phyloP scores from a whole-genome alignment of 1,140 invertebrate genomes.

The Microplitis demolitor region DNA sequence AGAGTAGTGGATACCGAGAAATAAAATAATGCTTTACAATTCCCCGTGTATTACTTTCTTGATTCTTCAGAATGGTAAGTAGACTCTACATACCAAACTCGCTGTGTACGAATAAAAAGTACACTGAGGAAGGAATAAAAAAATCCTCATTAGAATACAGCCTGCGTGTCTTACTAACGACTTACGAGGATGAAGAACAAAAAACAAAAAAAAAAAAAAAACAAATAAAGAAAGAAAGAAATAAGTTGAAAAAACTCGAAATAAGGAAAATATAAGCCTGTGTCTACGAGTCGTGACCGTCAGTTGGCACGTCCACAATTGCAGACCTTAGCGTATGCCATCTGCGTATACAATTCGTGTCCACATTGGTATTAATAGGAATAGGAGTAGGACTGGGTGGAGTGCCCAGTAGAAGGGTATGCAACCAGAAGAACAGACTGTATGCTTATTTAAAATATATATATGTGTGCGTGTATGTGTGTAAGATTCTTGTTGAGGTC shows the following conservation, averaged over 20 bases:
- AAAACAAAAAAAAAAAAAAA: not conserved
- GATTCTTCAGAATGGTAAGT: not conserved
- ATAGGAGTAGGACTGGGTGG: not conserved
- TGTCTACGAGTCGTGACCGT: not conserved
- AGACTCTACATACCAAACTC: not conserved
- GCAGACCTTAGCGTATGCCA: slow-evolving; percentile 10
- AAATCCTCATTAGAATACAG: not conserved
- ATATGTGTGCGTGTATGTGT: not conserved
- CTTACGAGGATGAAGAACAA: too few relatives aligned
- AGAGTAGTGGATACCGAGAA: not conserved
- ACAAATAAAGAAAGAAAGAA: not conserved
- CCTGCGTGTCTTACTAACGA: not conserved
- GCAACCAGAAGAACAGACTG: not conserved
- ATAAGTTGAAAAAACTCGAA: not conserved
- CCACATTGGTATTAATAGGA: slow-evolving; percentile 20
- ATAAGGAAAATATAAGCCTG: slow-evolving; percentile 1
- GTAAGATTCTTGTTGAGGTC: not conserved
- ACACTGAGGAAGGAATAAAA: not conserved
- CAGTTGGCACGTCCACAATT: not conserved
- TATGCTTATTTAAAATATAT: not conserved
- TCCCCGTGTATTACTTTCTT: not conserved
- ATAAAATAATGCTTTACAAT: not conserved
- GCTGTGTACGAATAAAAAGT: too few relatives aligned
- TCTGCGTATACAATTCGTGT: slow-evolving; percentile 18
- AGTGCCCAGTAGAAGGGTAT: not conserved